These are phyloP conservation scores for Plectrocnemia conspersa DNA, from an alignment of 1,140 invertebrate species.

Conservation along the genomic window DNA sequence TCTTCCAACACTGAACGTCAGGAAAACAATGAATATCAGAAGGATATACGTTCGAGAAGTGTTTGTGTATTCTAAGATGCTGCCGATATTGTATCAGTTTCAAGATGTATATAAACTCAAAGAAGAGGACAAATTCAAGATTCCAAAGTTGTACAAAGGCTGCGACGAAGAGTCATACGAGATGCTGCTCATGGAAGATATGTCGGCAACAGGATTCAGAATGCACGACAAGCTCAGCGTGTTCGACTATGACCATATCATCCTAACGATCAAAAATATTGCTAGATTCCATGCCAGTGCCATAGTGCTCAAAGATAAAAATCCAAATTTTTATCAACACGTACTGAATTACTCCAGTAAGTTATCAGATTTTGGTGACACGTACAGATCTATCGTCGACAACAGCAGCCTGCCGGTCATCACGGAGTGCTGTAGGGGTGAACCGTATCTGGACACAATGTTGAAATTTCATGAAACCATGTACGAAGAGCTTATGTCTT, in stretches of 20 bases:
- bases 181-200: slow-evolving; percentile 53
- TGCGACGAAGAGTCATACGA: slow-evolving; percentile 42
- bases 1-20: background rate
- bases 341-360: no score
- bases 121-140: slow-evolving; percentile 36
- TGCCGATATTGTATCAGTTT: slow-evolving; percentile 40
- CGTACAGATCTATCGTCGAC: no score
- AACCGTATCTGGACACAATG: background rate
- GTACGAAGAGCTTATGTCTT: background rate
- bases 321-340: no score
- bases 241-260: background rate
- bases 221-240: background rate
- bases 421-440: no score
- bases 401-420: no score
- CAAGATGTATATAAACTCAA: slow-evolving; percentile 39
- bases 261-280: background rate
- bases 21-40: background rate
- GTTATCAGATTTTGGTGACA: no score
- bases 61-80: slow-evolving; percentile 39
- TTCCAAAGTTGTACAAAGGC: slow-evolving; percentile 44
- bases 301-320: background rate
- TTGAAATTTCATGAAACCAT: background rate
- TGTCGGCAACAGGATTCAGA: slow-evolving; percentile 36
- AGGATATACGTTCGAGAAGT: slow-evolving; percentile 37
- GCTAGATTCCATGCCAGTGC: background rate